phyloP scores from a whole-genome alignment of 1,140 invertebrate species.

The Melanaphis sacchari region DNA sequence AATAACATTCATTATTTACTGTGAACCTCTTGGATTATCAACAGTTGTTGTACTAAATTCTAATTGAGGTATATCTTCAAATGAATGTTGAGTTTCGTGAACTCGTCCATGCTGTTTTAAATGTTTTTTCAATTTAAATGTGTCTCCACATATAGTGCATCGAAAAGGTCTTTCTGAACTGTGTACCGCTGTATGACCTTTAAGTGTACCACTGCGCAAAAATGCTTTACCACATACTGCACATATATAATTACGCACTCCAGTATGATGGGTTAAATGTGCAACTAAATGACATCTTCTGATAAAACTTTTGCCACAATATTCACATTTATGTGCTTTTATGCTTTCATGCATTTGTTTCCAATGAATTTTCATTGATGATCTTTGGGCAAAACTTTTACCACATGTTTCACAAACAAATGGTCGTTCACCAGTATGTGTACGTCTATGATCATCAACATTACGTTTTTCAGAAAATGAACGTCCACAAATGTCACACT shows the following conservation, averaged over 20 bases:
- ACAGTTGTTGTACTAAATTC: neutral
- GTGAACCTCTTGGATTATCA: neutral
- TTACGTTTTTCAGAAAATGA: constrained; percentile 66
- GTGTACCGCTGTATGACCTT: constrained; percentile 56
- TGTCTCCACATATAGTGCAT: constrained; percentile 58
- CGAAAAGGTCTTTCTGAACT: constrained; percentile 58
- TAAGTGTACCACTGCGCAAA: constrained; percentile 61
- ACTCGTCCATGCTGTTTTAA: constrained; percentile 57
- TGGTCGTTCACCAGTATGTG: constrained; percentile 61
- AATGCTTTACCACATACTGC: constrained; percentile 67
- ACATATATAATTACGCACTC: constrained; percentile 67
- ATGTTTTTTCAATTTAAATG: constrained; percentile 59
- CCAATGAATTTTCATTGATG: constrained; percentile 61
- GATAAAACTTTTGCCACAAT: constrained; percentile 67
- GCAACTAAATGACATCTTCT: constrained; percentile 66
- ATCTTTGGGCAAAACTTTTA: constrained; percentile 58
- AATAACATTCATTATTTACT: neutral
- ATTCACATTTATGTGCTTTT: constrained; percentile 71
- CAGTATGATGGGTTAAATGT: constrained; percentile 68
- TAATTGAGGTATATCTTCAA: neutral
- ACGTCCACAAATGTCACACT: constrained; percentile 68
- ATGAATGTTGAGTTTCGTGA: neutral
- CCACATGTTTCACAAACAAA: constrained; percentile 60
- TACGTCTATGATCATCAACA: constrained; percentile 64
- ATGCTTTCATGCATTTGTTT: constrained; percentile 67